Conservation (phyloP, 2,888 invertebrate genomes). For the Lepetodrilus schrolli region DNA sequence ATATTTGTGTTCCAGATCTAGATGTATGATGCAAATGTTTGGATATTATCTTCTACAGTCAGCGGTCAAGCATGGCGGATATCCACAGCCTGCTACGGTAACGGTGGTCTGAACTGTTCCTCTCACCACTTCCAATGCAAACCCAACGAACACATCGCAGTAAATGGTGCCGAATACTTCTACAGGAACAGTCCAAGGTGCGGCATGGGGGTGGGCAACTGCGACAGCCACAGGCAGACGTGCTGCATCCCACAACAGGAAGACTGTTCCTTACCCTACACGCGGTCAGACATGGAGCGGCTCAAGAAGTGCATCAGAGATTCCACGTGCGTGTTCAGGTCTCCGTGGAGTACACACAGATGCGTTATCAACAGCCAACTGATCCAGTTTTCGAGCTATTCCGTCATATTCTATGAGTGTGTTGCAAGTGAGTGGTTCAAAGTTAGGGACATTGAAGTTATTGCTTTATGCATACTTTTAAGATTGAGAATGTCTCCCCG, state of each 20-base stretch:
- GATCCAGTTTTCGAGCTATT: conserved; percentile 6
- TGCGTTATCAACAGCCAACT: background rate
- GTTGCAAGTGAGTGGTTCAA: too few species aligned
- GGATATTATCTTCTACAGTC: too few species aligned
- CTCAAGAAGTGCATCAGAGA: background rate
- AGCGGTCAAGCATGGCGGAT: conserved; percentile 7
- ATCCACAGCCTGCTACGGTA: background rate
- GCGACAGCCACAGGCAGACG: background rate
- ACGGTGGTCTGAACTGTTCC: background rate
- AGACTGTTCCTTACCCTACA: conserved; percentile 10
- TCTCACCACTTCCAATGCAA: background rate
- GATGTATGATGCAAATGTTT: too few species aligned
- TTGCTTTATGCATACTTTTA: too few species aligned
- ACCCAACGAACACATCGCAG: background rate
- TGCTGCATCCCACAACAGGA: conserved; percentile 4
- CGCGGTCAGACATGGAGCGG: background rate
- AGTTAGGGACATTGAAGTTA: too few species aligned
- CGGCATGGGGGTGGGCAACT: conserved; percentile 1
- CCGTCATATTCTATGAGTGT: conserved; percentile 12
- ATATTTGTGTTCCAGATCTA: too few species aligned
- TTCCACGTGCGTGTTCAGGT: background rate
- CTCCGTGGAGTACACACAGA: background rate
- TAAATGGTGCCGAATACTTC: background rate
- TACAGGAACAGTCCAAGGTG: background rate
- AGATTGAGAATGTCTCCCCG: too few species aligned